Evolutionary conservation across 1,140 invertebrate genomes (phyloP).

Genomic region (Marisa cornuarietis): DNA sequence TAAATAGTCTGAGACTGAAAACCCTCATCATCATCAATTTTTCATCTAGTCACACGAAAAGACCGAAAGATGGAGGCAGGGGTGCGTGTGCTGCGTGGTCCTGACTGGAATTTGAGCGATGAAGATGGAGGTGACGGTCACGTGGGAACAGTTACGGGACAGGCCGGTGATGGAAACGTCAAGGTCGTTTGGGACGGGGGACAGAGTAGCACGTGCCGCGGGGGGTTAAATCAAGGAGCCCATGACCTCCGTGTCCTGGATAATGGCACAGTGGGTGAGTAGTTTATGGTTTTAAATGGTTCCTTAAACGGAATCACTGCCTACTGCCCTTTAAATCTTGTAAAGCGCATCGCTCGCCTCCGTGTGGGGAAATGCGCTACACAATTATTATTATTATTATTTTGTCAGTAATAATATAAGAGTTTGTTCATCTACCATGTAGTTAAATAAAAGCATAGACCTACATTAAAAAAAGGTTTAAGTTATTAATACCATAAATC

Average conservation of each 20-base stretch:
- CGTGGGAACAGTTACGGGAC: conserved; percentile 30
- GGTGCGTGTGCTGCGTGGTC: conserved; percentile 35
- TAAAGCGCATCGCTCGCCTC: no score
- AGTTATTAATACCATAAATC: no score
- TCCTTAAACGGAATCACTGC: no score
- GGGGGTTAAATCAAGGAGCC: neutral
- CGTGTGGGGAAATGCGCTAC: no score
- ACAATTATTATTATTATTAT: no score
- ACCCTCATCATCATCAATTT: no score
- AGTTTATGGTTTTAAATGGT: neutral
- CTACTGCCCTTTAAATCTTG: no score
- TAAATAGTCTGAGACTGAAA: no score
- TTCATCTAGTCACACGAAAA: neutral
- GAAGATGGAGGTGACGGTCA: conserved; percentile 41
- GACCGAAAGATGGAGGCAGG: conserved; percentile 29
- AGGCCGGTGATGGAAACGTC: conserved; percentile 32
- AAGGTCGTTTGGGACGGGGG: conserved; percentile 35
- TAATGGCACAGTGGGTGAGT: conserved; percentile 31
- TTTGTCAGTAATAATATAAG: no score
- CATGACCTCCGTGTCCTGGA: conserved; percentile 31
- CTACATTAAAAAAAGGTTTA: no score
- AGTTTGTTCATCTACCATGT: no score
- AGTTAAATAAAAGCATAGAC: no score
- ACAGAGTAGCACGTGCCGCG: conserved; percentile 6
- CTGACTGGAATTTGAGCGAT: conserved; percentile 32